Conservation (phyloP, 2,888 invertebrate genomes). For the Athrips mouffetella region DNA sequence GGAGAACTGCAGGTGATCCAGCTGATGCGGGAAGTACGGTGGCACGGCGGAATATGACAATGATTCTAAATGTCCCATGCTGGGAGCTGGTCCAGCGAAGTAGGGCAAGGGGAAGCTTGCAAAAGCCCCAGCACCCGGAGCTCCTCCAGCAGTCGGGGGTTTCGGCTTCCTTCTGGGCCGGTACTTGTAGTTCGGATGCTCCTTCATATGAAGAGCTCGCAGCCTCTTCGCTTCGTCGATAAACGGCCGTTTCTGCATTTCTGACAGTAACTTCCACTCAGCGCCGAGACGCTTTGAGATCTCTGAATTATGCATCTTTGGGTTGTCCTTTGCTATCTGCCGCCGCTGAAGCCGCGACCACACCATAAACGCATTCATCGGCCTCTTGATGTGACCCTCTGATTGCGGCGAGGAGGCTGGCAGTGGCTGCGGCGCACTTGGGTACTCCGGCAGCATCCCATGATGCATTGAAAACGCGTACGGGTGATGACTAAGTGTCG, state of each 20-base stretch:
- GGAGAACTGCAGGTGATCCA: constrained; percentile 81
- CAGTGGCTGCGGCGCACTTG: constrained; percentile 63
- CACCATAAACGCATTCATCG: constrained; percentile 99
- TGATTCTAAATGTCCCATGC: constrained; percentile 78
- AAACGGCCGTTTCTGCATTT: constrained; percentile 93
- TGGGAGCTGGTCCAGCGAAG: constrained; percentile 80
- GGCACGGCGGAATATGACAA: constrained; percentile 82
- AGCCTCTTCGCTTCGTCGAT: constrained; percentile 96
- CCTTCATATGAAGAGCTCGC: constrained; percentile 92
- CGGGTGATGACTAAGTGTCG: constrained; percentile 73
- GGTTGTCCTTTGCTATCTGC: constrained; percentile 96
- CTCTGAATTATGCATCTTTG: constrained; percentile 94
- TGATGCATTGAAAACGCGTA: constrained; percentile 76
- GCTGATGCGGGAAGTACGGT: constrained; percentile 87
- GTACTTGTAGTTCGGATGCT: constrained; percentile 95
- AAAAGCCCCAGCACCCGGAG: constrained; percentile 75
- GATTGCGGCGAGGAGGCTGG: constrained; percentile 69
- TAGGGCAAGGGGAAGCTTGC: constrained; percentile 81
- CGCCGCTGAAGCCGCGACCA: constrained; percentile 95
- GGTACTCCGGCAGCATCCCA: constrained; percentile 70
- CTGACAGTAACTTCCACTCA: constrained; percentile 94
- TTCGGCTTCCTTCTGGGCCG: constrained; percentile 91
- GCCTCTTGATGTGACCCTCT: constrained; percentile 93
- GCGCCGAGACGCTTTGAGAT: constrained; percentile 95
- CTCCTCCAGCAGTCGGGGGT: constrained; percentile 78